Evolutionary conservation across 2,797 vertebrate genomes (phyloP), one percentile per base, ranked within the genome.

Genomic region (Sarcophilus harrisii): DNA sequence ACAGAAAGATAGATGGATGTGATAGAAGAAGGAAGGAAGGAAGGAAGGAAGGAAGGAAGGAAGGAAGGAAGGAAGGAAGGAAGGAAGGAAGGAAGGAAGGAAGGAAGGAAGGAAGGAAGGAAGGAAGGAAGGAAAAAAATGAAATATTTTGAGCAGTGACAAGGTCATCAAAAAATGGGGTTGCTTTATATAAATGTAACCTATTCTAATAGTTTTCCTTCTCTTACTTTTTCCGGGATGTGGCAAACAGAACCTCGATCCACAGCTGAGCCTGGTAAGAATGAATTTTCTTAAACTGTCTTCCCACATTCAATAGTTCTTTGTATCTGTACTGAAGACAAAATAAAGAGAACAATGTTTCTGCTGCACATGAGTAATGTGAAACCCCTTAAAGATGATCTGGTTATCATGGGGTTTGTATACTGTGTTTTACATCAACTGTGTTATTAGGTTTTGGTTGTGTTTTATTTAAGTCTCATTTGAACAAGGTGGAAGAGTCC

Each of bases 241-340:
- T 98, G 98, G 97, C 97, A 95, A 57, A 87, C 98, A 99, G 99
- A 99, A 97, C 99, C 99, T 92, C 99, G 99, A 98, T 99, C 99
- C 97, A 99, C 99, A 96, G 99, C 99, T 94, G 99, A 99, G 98
- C 98, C 99, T 98, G 99, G 99, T 99, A 99, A 99, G 99, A 95
- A 96, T 96, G 96, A 95, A 0, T 81, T 38, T 93, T 91, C 30
- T 55, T 98, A 96, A 97, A 60, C 60, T 97, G 97, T 97, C 96
- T 98, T 97, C 97, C 92, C 94, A 91, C 62, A 96, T 98, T 98
- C 94, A 96, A 92, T 98, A 93, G 55, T 49, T 97, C 95, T 98
- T 98, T 98, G 96, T 96, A 90, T 98, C 98, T 96, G 58, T 97
- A 97, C 94, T 96, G 95, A 97, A 98, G 95, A 96, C 96, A 92